Conservation (phyloP, 2,797 vertebrate genomes). For the Gymnopithys bicolor region DNA sequence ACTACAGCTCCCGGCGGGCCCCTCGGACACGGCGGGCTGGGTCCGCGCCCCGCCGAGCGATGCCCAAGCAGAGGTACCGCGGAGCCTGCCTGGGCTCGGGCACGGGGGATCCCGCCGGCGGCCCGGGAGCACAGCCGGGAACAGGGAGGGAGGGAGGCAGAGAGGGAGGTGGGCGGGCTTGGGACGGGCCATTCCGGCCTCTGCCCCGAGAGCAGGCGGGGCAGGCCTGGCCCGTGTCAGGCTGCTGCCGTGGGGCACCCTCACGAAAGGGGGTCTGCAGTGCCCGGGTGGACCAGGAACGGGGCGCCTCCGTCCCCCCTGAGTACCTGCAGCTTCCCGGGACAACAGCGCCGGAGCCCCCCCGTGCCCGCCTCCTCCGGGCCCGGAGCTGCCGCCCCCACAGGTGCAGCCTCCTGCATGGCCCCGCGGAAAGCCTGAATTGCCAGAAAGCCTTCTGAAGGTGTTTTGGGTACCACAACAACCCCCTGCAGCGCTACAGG, state of each 20-base stretch:
- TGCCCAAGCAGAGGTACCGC: slow-evolving; percentile 69
- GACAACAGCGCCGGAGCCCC: too few relatives aligned
- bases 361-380: too few relatives aligned
- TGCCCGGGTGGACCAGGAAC: neutral
- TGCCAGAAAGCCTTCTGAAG: rapidly evolving
- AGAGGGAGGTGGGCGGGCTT: too few relatives aligned
- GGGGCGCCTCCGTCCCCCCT: too few relatives aligned
- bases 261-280: rapidly evolving
- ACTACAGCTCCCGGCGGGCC: slow-evolving; percentile 70
- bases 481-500: too few relatives aligned
- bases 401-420: rapidly evolving
- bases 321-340: neutral
- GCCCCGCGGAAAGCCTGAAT: rapidly evolving
- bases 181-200: neutral
- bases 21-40: neutral
- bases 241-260: neutral
- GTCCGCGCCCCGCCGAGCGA: neutral
- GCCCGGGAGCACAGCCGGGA: neutral
- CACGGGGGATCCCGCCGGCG: rapidly evolving
- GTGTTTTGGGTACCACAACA: too few relatives aligned
- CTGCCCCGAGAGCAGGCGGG: neutral
- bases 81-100: too few relatives aligned
- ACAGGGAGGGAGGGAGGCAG: neutral
- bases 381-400: neutral
- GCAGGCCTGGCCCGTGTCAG: rapidly evolving